Evolutionary conservation across 2,888 invertebrate species (phyloP).

Genomic region (Chymomyza amoena): DNA sequence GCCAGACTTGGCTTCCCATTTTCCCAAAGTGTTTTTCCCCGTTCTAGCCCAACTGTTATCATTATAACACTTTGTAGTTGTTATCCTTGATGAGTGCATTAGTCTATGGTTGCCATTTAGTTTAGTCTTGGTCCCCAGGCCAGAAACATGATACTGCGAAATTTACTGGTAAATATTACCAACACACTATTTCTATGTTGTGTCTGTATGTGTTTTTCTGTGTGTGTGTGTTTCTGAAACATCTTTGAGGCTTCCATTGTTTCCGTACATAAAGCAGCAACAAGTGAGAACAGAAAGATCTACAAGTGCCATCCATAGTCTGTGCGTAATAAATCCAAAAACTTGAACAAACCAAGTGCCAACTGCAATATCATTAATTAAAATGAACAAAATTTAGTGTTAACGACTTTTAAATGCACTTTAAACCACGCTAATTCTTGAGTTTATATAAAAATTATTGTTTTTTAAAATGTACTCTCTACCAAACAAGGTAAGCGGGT

Average conservation of each 20-base stretch:
- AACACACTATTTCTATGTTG: not conserved
- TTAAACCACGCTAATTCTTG: too few relatives aligned
- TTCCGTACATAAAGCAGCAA: not conserved
- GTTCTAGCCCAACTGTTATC: not conserved
- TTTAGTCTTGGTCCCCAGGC: not conserved
- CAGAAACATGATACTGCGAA: slow-evolving; percentile 56
- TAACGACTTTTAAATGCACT: not conserved
- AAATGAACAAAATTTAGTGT: not conserved
- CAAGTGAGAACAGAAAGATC: not conserved
- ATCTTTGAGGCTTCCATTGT: not conserved
- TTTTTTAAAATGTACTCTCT: too few relatives aligned
- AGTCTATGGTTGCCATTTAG: slow-evolving; percentile 3
- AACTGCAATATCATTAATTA: not conserved
- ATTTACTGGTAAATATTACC: slow-evolving; percentile 66
- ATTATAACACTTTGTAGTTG: not conserved
- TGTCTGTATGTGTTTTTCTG: not conserved
- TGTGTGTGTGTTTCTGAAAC: not conserved
- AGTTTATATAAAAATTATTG: too few relatives aligned
- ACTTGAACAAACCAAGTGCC: not conserved
- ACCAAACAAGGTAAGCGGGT: too few relatives aligned
- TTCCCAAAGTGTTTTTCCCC: not conserved
- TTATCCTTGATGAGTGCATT: slow-evolving; percentile 4
- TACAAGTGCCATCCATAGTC: not conserved
- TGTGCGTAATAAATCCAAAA: not conserved
- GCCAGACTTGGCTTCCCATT: slow-evolving; percentile 1